Evolutionary conservation across 2,113 vertebrate genomes (phyloP).

Genomic region (Chaetodon trifascialis): DNA sequence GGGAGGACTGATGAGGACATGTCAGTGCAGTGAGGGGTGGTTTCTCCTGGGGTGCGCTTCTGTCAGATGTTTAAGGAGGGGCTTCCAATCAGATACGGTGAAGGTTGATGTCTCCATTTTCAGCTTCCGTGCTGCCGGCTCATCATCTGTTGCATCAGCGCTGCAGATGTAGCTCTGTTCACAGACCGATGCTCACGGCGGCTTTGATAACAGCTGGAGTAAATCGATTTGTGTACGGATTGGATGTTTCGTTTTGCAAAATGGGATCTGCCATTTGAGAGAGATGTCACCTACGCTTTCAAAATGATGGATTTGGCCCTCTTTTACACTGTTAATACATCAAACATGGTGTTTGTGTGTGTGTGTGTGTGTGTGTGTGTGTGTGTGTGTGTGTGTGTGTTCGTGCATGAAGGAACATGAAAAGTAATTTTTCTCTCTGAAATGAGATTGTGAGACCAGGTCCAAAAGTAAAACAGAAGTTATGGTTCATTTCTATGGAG

Average conservation of each 20-base stretch:
- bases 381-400: conserved; percentile 3
- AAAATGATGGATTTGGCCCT: conserved; percentile 29
- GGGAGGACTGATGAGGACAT: conserved; percentile 6
- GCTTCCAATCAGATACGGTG: conserved; percentile 45
- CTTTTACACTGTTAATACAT: conserved; percentile 39
- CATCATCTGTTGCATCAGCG: conserved; percentile 38
- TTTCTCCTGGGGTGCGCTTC: conserved; percentile 38
- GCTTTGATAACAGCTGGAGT: conserved; percentile 48
- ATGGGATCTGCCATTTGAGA: conserved; percentile 40
- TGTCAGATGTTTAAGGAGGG: conserved; percentile 38
- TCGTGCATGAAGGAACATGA: conserved; percentile 5
- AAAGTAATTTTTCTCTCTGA: conserved; percentile 24
- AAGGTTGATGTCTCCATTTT: conserved; percentile 51
- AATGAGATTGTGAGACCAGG: conserved; percentile 21
- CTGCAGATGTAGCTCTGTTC: conserved; percentile 22
- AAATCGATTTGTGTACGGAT: conserved; percentile 42
- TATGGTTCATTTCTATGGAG: neutral
- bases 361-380: neutral
- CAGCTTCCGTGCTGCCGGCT: conserved; percentile 5
- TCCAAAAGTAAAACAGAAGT: conserved; percentile 15
- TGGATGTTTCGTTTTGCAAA: conserved; percentile 23
- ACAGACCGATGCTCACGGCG: conserved; percentile 20
- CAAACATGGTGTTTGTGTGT: neutral
- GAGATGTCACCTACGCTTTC: conserved; percentile 7
- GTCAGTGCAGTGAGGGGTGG: conserved; percentile 3